These are phyloP conservation scores for Alsophila aescularia DNA, from an alignment of 2,888 invertebrate genomes.

Conservation along the genomic window DNA sequence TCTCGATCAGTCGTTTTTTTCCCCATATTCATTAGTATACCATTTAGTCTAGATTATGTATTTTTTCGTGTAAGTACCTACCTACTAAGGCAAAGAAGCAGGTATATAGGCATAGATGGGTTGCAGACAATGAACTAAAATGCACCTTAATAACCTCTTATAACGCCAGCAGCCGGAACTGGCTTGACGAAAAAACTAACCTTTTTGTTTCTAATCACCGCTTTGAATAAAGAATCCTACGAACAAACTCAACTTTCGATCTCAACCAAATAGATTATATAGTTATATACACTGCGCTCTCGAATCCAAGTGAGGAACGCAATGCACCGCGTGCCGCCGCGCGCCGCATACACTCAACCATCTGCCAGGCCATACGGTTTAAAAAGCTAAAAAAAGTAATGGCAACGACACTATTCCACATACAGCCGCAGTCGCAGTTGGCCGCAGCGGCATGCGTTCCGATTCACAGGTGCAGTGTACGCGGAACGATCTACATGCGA, in stretches of 20 bases:
- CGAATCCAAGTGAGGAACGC: constrained; percentile 2
- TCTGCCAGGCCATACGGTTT: constrained; percentile 24
- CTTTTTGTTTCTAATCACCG: constrained; percentile 2
- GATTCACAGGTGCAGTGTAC: constrained; percentile 65
- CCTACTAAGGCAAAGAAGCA: no score
- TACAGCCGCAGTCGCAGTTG: constrained; percentile 9
- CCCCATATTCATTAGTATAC: no score
- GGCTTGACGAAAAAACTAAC: no score
- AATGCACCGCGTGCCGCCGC: constrained; percentile 20
- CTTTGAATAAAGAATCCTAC: constrained; percentile 18
- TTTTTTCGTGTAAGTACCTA: no score
- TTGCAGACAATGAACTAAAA: no score
- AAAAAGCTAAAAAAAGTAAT: constrained; percentile 34
- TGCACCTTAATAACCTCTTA: no score
- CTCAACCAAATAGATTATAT: no score
- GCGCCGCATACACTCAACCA: constrained; percentile 12
- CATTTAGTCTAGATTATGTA: no score
- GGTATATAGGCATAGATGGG: no score
- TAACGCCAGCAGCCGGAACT: no score
- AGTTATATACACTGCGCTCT: no score
- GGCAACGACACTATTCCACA: constrained; percentile 36
- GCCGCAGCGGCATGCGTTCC: constrained; percentile 46
- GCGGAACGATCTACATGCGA: constrained; percentile 74
- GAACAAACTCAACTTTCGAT: constrained; percentile 12
- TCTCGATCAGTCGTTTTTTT: no score